Conservation (phyloP, 2,888 invertebrate species). For the Drosophila meridionalis region DNA sequence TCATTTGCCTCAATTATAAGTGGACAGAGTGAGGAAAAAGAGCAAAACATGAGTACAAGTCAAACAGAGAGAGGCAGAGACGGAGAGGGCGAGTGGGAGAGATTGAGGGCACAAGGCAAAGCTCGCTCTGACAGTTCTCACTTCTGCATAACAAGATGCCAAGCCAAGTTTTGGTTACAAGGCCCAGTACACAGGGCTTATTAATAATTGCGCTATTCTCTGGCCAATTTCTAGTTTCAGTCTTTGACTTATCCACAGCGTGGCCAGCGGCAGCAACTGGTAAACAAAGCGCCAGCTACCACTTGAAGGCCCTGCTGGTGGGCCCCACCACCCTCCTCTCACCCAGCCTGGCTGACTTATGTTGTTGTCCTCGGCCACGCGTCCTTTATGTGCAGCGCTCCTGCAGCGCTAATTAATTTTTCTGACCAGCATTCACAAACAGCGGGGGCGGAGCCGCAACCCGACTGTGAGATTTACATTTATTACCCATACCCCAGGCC, state of each 20-base stretch:
- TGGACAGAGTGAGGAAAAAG: conserved; percentile 5
- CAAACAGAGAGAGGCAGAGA: background rate
- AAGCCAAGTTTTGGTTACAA: conserved; percentile 27
- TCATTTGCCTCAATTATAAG: conserved; percentile 81
- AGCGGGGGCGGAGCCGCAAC: conserved; percentile 25
- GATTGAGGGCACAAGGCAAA: background rate
- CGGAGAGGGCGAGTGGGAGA: background rate
- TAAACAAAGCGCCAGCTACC: conserved; percentile 15
- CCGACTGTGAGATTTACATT: conserved; percentile 74
- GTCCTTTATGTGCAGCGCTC: conserved; percentile 62
- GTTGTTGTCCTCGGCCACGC: conserved; percentile 27
- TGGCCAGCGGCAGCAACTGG: conserved; percentile 19
- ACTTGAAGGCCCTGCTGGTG: conserved; percentile 31
- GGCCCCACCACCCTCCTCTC: background rate
- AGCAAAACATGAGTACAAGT: conserved; percentile 16
- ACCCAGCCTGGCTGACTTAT: background rate
- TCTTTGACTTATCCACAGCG: conserved; percentile 48
- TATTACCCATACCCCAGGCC: conserved; percentile 64
- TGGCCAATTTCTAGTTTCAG: conserved; percentile 53
- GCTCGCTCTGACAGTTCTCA: conserved; percentile 9
- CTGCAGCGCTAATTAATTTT: conserved; percentile 81
- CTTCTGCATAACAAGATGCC: conserved; percentile 33
- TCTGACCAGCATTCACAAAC: conserved; percentile 69
- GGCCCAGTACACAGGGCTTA: conserved; percentile 49
- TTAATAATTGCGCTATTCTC: conserved; percentile 65